Base-by-base conservation (phyloP, 2,797 vertebrate species). In the Salarias fasciatus region DNA sequence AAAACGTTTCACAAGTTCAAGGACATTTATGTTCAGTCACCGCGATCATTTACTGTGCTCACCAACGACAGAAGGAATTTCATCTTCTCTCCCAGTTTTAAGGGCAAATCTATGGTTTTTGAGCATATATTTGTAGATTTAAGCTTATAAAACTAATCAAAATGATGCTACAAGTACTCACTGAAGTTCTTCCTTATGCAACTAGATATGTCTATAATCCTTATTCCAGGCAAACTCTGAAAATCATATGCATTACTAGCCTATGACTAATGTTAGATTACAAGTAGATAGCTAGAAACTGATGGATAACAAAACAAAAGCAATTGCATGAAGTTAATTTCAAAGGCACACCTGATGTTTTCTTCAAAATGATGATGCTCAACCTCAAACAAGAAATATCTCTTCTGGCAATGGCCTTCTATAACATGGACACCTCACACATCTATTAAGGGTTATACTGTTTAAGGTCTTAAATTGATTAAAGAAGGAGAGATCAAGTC, bases 81-180 rank as follows among this genome's bases (percentile, higher is more conserved):
- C 92, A 92, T 99, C 64, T 97, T 99, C 49, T 96, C 96, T 5
- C 96, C 96, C 62, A 99, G 98, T 88, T 96, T 99, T 73, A 99
- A 98, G 91, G 97, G 97, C 55, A 97, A 96, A 85, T 97, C 97
- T 0, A 95, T 95, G 86, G 97, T 99, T 74, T 99, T 97, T 86
- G 95, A 99, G 87, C 97, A 99, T 63, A 83, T 97, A 29, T 82
- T 89, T 69, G 94, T 99, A 31, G 95, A 99, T 88, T 87, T 97
- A 78, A 99, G 96, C 89, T 93, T 93, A 72, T 90, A 85, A 71
- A 15, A 46, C 43, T 18, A 12, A 11, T 8, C 38, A 43, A 63
- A 53, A 46, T 33, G 11, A 63, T n/a, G 41, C 13, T 53, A 5
- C 12, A 7, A 43, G 49, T 60, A 14, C 43, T 68, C 45, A 63